Evolutionary conservation across 2,797 vertebrate species (phyloP), one percentile per base, ranked within the genome.

Genomic region (Saguinus oedipus): DNA sequence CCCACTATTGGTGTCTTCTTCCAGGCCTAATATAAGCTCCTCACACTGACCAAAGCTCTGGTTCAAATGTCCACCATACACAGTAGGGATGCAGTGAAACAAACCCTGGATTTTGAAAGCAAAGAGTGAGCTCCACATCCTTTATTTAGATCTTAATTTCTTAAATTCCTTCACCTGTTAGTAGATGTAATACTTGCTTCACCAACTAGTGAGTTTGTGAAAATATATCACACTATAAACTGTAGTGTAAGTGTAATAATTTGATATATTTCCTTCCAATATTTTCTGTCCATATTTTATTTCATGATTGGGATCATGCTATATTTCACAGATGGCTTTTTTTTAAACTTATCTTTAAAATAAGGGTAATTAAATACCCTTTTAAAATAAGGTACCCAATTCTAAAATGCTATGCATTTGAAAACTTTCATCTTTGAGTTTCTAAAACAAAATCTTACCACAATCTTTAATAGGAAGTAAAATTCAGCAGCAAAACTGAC

Each of bases 391-490:
- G n/a, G 50, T 46, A 17, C 17, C 46, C 78, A 57, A 78, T 80
- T 86, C 44, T 84, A 70, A 87, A 95, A 86, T 84, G 4, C 24
- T 59, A 1, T 42, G 36, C 72, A 80, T 44, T 85, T 82, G n/a
- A 90, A 97, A 76, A 33, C 12, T 75, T 93, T 87, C 39, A 39
- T 44, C 76, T 78, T 50, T 61, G 70, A 57, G 42, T 93, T 84
- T 92, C 70, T 89, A 4, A 88, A 86, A 42, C 17, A 86, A 90
- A 53, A 92, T 53, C 80, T 92, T 85, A 50, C 44, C 27, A 81
- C 81, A 39, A 36, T 95, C 87, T 95, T 95, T 88, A 75, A 27
- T 48, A 46, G 83, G 88, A 93, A 95, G 72, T 94, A 95, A 96
- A 96, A 93, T 81, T 82, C 53, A 78, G 36, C 55, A 84, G 64